These are phyloP conservation scores for Polylopha cassiicola DNA, from an alignment of 2,888 invertebrate species.

Conservation along the genomic window DNA sequence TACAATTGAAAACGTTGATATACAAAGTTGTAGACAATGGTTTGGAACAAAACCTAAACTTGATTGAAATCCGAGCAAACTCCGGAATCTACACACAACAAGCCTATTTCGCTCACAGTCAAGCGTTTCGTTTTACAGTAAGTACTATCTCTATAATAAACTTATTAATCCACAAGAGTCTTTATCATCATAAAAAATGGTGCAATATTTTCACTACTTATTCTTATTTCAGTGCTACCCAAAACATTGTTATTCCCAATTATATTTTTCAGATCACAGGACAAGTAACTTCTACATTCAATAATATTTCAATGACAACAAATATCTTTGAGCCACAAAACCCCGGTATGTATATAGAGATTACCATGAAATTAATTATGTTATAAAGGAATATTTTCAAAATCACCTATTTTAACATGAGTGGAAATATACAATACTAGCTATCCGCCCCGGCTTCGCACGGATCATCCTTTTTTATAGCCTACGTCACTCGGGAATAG, in stretches of 20 bases:
- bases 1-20: slow-evolving; percentile 34
- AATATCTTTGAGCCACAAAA: slow-evolving; percentile 35
- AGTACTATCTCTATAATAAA: slow-evolving; percentile 20
- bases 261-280: slow-evolving; percentile 38
- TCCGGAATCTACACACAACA: slow-evolving; percentile 36
- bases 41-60: slow-evolving; percentile 26
- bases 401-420: too few relatives aligned
- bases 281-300: slow-evolving; percentile 28
- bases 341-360: slow-evolving; percentile 30
- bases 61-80: slow-evolving; percentile 28
- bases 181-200: background rate
- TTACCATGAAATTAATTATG: background rate
- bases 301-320: slow-evolving; percentile 32
- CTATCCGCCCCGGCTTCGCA: too few relatives aligned
- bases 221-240: too few relatives aligned
- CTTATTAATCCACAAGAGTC: background rate
- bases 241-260: slow-evolving; percentile 1
- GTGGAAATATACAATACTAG: too few relatives aligned
- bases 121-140: slow-evolving; percentile 45
- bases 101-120: slow-evolving; percentile 34
- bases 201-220: background rate
- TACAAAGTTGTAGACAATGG: slow-evolving; percentile 33
- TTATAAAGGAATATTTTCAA: too few relatives aligned
- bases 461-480: too few relatives aligned
- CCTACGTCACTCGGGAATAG: too few relatives aligned